Evolutionary conservation across 2,113 vertebrate species (phyloP), one percentile per base, ranked within the genome.

Genomic region (Equus przewalskii): DNA sequence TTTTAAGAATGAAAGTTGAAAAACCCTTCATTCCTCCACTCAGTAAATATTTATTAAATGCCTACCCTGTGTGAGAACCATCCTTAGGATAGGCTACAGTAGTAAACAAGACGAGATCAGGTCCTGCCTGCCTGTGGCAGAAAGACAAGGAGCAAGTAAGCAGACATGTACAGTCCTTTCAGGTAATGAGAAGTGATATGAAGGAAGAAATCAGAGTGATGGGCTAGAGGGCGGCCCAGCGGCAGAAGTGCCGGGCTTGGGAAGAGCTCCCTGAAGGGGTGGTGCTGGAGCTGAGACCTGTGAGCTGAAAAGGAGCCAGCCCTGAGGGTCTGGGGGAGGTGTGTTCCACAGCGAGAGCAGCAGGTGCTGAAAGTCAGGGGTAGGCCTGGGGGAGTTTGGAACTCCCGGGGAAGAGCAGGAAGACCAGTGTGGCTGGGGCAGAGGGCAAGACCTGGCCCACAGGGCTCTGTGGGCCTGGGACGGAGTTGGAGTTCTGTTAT

Each of bases 1-100:
- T 84, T 79, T 84, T 16, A 64, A 84, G 64, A 54, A 86, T 86
- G 62, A 67, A 84, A 86, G 41, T 36, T 36, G 33, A 49, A 75
- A 88, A 30, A 2, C 21, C 10, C 3, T 41, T 60, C 11, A 16
- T 58, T 70, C n/a, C 13, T 58, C 41, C 33, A 51, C 41, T 60
- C 44, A 9, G 9, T 51, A 12, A 60, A n/a, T 81, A n/a, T 22
- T 28, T 78, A 22, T 58, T 33, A 58, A 67, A 41, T 76, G 49
- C 41, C 67, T 24, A 21, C 33, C 21, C 14, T 76, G 54, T 70
- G 78, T 84, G 3, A 49, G 70, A 89, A 78, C 36, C 13, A 12
- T 21, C 84, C 85, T 80, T 69, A 30, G 24, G 7, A 6, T 30
- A 4, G 51, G 30, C 51, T 58, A 7, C 24, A 0, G n/a, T 28